Percentiles rank a stretch among this genome's conserved stretches.
These are phyloP conservation scores for Cyclura pinguis DNA, from an alignment of 2,797 vertebrate species.

Conservation along the genomic window DNA sequence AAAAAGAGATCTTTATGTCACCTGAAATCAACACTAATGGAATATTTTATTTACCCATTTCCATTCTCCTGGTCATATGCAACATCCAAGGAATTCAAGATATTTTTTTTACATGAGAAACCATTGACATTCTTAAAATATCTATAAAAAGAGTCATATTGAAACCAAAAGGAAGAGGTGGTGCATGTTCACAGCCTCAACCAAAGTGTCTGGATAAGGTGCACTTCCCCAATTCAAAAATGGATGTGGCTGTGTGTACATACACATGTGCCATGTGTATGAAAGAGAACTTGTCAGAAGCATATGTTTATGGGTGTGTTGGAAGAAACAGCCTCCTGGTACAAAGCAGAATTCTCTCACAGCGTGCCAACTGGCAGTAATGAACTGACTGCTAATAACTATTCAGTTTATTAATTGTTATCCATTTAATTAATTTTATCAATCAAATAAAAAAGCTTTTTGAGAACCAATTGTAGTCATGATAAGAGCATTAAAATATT, in stretches of 20 bases:
- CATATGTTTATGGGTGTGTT: not conserved
- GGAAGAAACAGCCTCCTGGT: not conserved
- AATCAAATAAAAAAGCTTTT: not conserved
- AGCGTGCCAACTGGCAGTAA: not conserved
- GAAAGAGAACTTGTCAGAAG: not conserved
- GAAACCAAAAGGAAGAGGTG: not conserved
- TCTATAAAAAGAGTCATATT: constrained; percentile 8
- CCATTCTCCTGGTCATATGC: not conserved
- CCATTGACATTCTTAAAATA: constrained; percentile 19
- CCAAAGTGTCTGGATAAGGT: no score
- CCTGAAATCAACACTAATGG: not conserved
- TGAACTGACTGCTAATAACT: not conserved
- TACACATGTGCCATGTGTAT: not conserved
- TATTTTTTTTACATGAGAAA: not conserved
- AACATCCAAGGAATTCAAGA: not conserved
- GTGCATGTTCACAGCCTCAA: not conserved
- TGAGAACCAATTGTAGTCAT: not conserved
- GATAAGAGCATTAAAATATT: not conserved
- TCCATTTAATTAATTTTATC: not conserved
- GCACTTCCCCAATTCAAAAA: not conserved
- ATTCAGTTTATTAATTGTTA: not conserved
- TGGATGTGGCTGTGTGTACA: no score
- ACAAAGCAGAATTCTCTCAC: not conserved
- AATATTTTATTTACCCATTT: not conserved
- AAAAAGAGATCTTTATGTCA: not conserved